Evolutionary conservation across 2,113 vertebrate genomes (phyloP).

Genomic region (Echinops telfairi): DNA sequence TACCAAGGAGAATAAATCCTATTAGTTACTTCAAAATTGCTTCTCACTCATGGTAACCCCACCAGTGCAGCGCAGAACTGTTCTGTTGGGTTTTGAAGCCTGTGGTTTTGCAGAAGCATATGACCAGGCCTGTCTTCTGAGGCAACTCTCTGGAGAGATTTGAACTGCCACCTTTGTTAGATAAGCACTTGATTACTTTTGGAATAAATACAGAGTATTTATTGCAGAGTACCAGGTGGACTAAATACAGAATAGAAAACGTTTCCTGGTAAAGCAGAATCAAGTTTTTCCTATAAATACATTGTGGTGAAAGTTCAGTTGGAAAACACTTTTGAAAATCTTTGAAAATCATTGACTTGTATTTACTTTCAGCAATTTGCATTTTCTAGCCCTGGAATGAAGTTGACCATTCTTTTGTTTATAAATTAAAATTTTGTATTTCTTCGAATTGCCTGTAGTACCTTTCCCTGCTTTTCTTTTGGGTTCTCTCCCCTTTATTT

Average conservation of each 20-base stretch:
- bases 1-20: constrained; percentile 39
- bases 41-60: not conserved
- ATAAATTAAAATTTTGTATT: constrained; percentile 34
- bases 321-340: constrained; percentile 41
- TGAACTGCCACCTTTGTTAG: not conserved
- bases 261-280: constrained; percentile 4
- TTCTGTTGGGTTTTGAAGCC: not conserved
- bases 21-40: not conserved
- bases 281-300: not conserved
- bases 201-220: too few relatives aligned
- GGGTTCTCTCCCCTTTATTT: too few relatives aligned
- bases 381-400: constrained; percentile 51
- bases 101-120: not conserved
- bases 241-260: constrained; percentile 31
- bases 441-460: not conserved
- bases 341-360: constrained; percentile 15
- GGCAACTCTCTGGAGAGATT: not conserved
- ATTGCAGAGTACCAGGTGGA: not conserved
- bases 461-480: not conserved
- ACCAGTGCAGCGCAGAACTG: not conserved
- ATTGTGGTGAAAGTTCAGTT: constrained; percentile 47
- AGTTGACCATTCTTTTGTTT: constrained; percentile 42
- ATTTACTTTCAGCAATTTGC: constrained; percentile 27
- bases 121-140: not conserved
- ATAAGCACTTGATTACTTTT: not conserved